Percentiles rank a stretch among this genome's conserved stretches.
Evolutionary conservation across 2,113 vertebrate species (phyloP).

Genomic region (Microcebus jonahi): DNA sequence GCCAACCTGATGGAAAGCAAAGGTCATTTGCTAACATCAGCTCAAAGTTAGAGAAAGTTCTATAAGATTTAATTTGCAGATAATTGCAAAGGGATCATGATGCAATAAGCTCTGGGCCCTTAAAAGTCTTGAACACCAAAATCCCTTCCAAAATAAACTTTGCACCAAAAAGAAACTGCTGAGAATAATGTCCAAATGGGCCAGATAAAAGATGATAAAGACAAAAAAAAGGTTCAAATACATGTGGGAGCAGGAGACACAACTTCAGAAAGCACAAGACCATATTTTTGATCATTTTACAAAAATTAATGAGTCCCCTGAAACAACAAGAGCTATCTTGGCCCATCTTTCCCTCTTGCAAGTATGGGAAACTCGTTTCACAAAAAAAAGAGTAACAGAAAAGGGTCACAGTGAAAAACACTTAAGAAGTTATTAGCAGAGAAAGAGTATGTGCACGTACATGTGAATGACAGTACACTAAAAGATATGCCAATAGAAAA

Average conservation of each 20-base stretch:
- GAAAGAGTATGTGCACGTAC: background rate
- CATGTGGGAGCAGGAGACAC: background rate
- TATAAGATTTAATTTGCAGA: background rate
- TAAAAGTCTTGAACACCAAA: background rate
- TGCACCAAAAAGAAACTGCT: background rate
- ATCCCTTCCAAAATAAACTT: background rate
- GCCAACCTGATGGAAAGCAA: background rate
- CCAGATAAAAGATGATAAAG: background rate
- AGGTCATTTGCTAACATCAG: background rate
- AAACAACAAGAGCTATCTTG: background rate
- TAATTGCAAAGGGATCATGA: background rate
- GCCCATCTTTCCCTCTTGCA: background rate
- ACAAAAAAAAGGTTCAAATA: background rate
- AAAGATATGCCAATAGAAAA: background rate
- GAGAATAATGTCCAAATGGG: background rate
- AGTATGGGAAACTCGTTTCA: background rate
- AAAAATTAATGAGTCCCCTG: background rate
- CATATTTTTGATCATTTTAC: background rate
- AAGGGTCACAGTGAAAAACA: background rate
- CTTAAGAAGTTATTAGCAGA: background rate
- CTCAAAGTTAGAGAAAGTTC: background rate
- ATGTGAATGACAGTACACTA: background rate
- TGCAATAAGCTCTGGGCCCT: background rate
- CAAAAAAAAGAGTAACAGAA: background rate
- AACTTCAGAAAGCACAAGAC: background rate